Evolutionary conservation across 1,140 invertebrate species (phyloP).

Genomic region (Aethina tumida): DNA sequence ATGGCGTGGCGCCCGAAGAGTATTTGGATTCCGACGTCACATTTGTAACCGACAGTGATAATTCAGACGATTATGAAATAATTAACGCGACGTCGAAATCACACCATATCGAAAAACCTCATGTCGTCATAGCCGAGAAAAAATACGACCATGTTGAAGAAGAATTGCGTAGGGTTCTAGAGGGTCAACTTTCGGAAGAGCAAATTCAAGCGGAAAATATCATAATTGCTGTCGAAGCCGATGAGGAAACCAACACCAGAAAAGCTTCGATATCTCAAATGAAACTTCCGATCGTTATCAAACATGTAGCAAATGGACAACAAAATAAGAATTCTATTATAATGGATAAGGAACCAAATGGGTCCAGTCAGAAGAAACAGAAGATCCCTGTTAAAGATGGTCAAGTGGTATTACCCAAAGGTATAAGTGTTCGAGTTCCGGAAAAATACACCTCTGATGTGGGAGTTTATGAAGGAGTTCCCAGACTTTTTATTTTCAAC

Average conservation of each 20-base stretch:
- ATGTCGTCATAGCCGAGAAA: neutral
- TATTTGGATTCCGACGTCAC: too few species aligned
- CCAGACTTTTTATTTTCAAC: constrained; percentile 14
- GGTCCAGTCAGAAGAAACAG: too few species aligned
- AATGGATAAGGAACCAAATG: neutral
- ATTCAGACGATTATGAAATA: constrained; percentile 13
- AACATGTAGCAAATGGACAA: neutral
- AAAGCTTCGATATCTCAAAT: neutral
- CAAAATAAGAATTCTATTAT: constrained; percentile 2
- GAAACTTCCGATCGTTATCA: constrained; percentile 2
- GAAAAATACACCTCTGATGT: constrained; percentile 13
- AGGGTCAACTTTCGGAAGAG: constrained; percentile 11
- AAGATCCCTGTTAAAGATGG: too few species aligned
- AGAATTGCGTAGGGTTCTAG: constrained; percentile 17
- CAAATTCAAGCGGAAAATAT: constrained; percentile 12
- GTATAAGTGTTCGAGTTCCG: constrained; percentile 12
- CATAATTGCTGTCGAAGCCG: constrained; percentile 11
- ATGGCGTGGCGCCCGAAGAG: too few species aligned
- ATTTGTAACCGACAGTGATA: constrained; percentile 9
- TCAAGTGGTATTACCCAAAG: constrained; percentile 12
- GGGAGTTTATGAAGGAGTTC: constrained; percentile 13
- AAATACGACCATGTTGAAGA: constrained; percentile 12
- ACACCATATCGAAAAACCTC: neutral
- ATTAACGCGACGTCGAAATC: constrained; percentile 4
- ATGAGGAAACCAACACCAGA: constrained; percentile 6